These are phyloP conservation scores for Synergus umbraculus DNA, from an alignment of 2,888 invertebrate species.

Conservation along the genomic window DNA sequence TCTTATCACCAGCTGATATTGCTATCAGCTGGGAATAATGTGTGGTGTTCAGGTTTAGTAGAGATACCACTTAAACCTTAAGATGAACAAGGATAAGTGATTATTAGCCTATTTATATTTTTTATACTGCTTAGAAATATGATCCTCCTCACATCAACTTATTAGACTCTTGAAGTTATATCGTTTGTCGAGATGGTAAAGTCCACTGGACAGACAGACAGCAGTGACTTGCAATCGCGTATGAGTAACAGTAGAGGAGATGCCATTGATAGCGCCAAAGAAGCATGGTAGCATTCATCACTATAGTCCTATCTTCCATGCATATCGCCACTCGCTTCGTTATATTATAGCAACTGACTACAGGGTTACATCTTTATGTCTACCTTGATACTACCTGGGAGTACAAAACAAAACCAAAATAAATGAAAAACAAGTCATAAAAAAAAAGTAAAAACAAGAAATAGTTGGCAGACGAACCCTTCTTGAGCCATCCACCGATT, in stretches of 20 bases:
- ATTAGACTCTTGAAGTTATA: constrained; percentile 2
- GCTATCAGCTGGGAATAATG: too few relatives aligned
- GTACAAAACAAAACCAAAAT: constrained; percentile 30
- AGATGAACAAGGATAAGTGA: not conserved
- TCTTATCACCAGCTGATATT: too few relatives aligned
- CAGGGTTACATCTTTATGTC: constrained; percentile 63
- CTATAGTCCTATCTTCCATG: constrained; percentile 60
- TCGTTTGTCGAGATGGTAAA: constrained; percentile 18
- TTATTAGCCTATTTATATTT: constrained; percentile 3
- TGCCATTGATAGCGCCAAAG: constrained; percentile 61
- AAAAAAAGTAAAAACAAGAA: not conserved
- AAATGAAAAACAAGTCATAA: not conserved
- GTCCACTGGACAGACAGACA: constrained; percentile 7
- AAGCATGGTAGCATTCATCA: constrained; percentile 63
- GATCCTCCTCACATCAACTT: not conserved
- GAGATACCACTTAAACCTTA: too few relatives aligned
- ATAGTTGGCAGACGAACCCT: not conserved
- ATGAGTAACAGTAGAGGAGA: constrained; percentile 54
- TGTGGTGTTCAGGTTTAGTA: too few relatives aligned
- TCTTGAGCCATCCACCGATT: not conserved
- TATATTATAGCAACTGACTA: constrained; percentile 53
- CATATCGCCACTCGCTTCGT: constrained; percentile 62
- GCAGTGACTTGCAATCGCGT: constrained; percentile 63
- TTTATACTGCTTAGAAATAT: constrained; percentile 4
- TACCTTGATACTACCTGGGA: constrained; percentile 41